These are phyloP conservation scores for Thereva unica DNA, from an alignment of 2,888 invertebrate genomes.

Conservation along the genomic window DNA sequence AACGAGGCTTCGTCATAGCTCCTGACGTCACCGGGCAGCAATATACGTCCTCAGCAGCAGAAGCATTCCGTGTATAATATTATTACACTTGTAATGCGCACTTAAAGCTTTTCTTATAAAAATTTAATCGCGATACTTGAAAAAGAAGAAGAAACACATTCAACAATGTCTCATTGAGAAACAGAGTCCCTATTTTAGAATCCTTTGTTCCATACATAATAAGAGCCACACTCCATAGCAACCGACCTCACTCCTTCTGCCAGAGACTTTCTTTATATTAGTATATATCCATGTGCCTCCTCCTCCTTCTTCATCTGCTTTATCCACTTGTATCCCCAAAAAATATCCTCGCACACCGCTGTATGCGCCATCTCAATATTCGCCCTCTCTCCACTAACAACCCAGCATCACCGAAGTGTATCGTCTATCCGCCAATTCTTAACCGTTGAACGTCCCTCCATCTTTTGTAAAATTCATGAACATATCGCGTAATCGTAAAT, in stretches of 20 bases:
- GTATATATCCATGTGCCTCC: background rate
- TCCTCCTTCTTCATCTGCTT: background rate
- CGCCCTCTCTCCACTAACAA: constrained; percentile 1
- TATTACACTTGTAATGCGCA: no score
- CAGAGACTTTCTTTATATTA: background rate
- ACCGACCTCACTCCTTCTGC: no score
- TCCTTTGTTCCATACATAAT: constrained; percentile 2
- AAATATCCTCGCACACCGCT: no score
- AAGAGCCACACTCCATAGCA: no score
- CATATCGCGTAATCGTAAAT: constrained; percentile 47
- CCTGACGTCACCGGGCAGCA: no score
- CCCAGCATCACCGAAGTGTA: background rate
- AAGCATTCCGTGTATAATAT: no score
- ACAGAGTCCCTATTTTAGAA: constrained; percentile 1
- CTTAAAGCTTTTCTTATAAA: no score
- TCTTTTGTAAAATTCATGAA: constrained; percentile 52
- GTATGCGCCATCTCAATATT: constrained; percentile 3
- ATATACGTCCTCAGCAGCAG: no score
- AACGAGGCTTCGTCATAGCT: no score
- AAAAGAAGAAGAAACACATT: no score
- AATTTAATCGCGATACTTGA: no score
- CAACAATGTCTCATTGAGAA: background rate
- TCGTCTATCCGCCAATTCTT: constrained; percentile 23
- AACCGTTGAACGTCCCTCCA: constrained; percentile 20
- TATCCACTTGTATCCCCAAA: no score